Evolutionary conservation across 2,113 vertebrate species (phyloP), one percentile per base, ranked within the genome.

Genomic region (Cathartes aura): DNA sequence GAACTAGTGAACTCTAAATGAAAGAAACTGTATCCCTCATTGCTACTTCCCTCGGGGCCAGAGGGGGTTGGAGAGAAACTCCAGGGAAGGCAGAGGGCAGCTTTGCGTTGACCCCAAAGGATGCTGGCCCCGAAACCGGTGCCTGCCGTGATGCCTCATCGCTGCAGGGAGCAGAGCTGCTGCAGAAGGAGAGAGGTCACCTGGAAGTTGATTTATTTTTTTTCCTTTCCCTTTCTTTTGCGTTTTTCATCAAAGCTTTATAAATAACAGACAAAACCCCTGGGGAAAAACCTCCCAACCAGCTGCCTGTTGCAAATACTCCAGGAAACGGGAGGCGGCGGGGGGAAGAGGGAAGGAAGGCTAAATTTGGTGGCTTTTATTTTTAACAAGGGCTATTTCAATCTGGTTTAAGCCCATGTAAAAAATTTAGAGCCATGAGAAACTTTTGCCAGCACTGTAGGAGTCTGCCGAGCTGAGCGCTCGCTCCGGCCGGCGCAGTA

Each of bases 281-380:
- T 43, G 21, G 60, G 82, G 91, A 68, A 79, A 93, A 96, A 38
- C 68, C 91, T 97, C 95, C 84, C 74, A 79, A 40, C 56, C 62
- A 71, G 73, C 81, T 1, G 91, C 91, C 91, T 95, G 83, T 94
- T 96, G 89, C 60, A 75, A 93, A 87, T 52, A 82, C 87, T 91
- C 64, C 95, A 96, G 97, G 96, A 97, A 97, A 97, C 3, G 15
- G 89, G 95, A 94, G 89, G 89, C 9, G 8, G 73, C 42, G 22
- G 24, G 2, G 45, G 32, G 79, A 67, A 90, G 85, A 87, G 83
- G 95, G 87, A 97, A 96, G 96, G 97, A 97, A 97, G 53, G 74
- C 95, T 96, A 97, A 97, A 97, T 96, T 87, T 85, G 95, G 70
- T 91, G 89, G 36, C 58, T 96, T 95, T 97, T 97, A 97, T 97